Evolutionary conservation across 1,140 invertebrate genomes (phyloP).

Genomic region (Zaprionus camerounensis): DNA sequence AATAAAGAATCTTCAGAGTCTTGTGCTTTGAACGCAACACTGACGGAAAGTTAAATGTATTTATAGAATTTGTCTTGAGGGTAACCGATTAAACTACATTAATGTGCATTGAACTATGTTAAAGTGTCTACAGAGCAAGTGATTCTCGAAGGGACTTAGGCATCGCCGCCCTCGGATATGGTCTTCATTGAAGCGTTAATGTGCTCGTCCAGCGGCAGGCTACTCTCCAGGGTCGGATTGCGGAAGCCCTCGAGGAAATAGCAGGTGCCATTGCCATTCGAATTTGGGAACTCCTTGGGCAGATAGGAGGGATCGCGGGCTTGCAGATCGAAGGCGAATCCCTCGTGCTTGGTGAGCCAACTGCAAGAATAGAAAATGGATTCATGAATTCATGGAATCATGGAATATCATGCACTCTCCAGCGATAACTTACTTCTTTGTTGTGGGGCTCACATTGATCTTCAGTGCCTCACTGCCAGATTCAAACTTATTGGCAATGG

Average conservation of each 20-base stretch:
- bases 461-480: slow-evolving; percentile 94
- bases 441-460: slow-evolving; percentile 97
- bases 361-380: slow-evolving; percentile 85
- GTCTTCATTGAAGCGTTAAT: slow-evolving; percentile 86
- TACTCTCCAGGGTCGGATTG: slow-evolving; percentile 88
- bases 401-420: not conserved
- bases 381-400: not conserved
- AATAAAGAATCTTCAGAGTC: not conserved
- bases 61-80: slow-evolving; percentile 44
- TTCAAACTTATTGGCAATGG: slow-evolving; percentile 97
- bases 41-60: slow-evolving; percentile 55
- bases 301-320: slow-evolving; percentile 90
- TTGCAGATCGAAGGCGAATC: slow-evolving; percentile 91
- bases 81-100: slow-evolving; percentile 60
- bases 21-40: slow-evolving; percentile 50
- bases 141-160: slow-evolving; percentile 46
- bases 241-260: slow-evolving; percentile 93
- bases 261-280: slow-evolving; percentile 91
- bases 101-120: slow-evolving; percentile 67
- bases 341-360: slow-evolving; percentile 89
- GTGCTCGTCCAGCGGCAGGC: slow-evolving; percentile 87
- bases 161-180: slow-evolving; percentile 75
- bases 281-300: slow-evolving; percentile 92
- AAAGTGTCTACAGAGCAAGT: slow-evolving; percentile 59
- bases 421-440: slow-evolving; percentile 90